A percentile compares a stretch with the other conserved stretches of the same genome.
These are phyloP conservation scores for Petrocephalus schoutedeni DNA, from an alignment of 2,797 vertebrate genomes.

Conservation along the genomic window DNA sequence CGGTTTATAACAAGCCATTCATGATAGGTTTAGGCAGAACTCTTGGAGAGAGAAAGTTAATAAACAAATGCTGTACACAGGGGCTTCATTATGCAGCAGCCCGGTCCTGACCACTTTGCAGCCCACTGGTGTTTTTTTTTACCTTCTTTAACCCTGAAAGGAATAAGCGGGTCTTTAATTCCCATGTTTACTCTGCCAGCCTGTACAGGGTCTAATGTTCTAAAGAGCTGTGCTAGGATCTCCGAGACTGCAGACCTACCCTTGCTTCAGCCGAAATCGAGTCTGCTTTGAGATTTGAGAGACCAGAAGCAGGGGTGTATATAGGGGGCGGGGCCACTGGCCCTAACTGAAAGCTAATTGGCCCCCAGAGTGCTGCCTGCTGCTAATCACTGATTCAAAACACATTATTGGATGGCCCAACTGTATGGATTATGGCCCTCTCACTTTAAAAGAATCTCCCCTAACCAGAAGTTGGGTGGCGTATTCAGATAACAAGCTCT, in stretches of 20 bases:
- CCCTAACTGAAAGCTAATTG: neutral
- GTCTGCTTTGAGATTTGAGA: neutral
- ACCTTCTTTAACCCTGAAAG: neutral
- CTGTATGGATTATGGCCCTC: neutral
- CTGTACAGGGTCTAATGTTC: neutral
- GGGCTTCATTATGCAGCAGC: neutral
- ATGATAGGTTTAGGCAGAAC: neutral
- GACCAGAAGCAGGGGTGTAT: neutral
- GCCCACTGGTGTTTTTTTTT: neutral
- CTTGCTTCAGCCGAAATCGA: neutral
- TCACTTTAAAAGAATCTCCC: neutral
- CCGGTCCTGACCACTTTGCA: neutral
- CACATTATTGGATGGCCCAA: neutral
- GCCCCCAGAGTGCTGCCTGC: neutral
- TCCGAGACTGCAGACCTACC: neutral
- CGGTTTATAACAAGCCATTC: slow-evolving; percentile 2
- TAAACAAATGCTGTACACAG: neutral
- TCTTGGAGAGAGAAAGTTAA: neutral
- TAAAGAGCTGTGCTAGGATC: neutral
- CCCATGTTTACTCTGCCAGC: neutral
- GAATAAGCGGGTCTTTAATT: neutral
- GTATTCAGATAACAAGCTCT: neutral
- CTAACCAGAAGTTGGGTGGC: neutral
- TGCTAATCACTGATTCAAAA: neutral
- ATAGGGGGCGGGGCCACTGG: neutral